These are phyloP conservation scores for Mobula birostris DNA, from an alignment of 2,113 vertebrate species.

Conservation along the genomic window DNA sequence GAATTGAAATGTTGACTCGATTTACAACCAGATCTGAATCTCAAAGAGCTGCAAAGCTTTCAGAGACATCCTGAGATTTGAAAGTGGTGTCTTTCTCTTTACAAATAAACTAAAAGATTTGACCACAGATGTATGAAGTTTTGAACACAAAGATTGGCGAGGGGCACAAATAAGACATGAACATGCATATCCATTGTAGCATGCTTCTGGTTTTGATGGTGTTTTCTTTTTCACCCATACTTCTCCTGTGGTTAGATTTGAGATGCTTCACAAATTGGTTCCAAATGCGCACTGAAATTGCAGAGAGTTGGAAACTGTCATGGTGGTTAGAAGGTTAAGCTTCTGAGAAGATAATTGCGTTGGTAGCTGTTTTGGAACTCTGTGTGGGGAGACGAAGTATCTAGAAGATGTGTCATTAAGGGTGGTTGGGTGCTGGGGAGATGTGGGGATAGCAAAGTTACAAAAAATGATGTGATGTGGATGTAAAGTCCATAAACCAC, in stretches of 20 bases:
- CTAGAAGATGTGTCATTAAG: too few species aligned
- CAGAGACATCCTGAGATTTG: too few species aligned
- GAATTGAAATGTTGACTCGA: too few species aligned
- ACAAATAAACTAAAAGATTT: not conserved
- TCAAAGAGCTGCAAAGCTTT: not conserved
- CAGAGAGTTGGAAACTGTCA: not conserved
- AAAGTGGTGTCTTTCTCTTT: too few species aligned
- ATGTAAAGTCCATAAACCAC: too few species aligned
- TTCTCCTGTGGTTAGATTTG: not conserved
- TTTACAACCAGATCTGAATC: not conserved
- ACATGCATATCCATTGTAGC: not conserved
- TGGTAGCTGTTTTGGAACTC: too few species aligned
- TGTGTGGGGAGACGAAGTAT: too few species aligned
- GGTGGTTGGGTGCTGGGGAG: too few species aligned
- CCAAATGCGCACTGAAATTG: not conserved
- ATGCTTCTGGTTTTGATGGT: too few species aligned
- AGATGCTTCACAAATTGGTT: not conserved
- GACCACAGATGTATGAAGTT: not conserved
- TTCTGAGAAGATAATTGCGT: not conserved
- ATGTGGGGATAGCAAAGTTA: too few species aligned
- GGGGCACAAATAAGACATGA: not conserved
- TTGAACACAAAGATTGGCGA: not conserved
- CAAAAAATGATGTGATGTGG: too few species aligned
- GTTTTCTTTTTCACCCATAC: not conserved
- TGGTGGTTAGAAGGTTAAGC: too few species aligned